These are phyloP conservation scores for Tanypteryx hageni DNA, from an alignment of 2,888 invertebrate species.

Conservation along the genomic window DNA sequence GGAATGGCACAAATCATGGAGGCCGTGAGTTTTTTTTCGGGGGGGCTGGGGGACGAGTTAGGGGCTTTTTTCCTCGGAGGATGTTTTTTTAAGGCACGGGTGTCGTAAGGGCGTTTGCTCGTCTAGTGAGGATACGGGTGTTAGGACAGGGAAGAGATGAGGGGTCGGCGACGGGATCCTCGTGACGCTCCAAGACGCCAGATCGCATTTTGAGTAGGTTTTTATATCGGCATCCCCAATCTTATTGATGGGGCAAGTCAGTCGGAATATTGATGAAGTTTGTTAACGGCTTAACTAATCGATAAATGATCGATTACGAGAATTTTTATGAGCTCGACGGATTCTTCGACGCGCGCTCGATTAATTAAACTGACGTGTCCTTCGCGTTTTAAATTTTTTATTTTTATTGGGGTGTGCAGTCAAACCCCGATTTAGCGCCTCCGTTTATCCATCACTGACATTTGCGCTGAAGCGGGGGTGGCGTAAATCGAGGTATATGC, in stretches of 20 bases:
- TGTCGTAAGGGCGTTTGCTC: background rate
- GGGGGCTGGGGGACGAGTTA: background rate
- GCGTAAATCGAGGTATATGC: too few relatives aligned
- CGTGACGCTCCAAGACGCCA: conserved; percentile 10
- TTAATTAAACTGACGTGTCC: conserved; percentile 6
- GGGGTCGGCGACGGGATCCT: conserved; percentile 9
- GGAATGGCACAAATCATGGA: conserved; percentile 33
- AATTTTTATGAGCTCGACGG: background rate
- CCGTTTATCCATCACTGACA: too few relatives aligned
- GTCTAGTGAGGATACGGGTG: background rate
- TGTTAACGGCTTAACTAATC: conserved; percentile 49
- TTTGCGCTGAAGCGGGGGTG: too few relatives aligned
- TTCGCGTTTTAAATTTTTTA: background rate
- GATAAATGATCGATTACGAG: background rate
- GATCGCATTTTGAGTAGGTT: conserved; percentile 42
- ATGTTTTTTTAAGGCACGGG: too few relatives aligned
- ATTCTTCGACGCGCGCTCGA: background rate
- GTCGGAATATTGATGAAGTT: conserved; percentile 50
- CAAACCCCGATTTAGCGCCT: too few relatives aligned
- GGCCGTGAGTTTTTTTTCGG: background rate
- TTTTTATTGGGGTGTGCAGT: conserved; percentile 12
- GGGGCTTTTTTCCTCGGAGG: background rate
- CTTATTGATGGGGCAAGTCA: conserved; percentile 48
- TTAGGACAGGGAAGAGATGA: background rate
- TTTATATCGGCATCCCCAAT: conserved; percentile 35